Evolutionary conservation across 1,140 invertebrate species (phyloP).

Genomic region (Drosophila simulans): DNA sequence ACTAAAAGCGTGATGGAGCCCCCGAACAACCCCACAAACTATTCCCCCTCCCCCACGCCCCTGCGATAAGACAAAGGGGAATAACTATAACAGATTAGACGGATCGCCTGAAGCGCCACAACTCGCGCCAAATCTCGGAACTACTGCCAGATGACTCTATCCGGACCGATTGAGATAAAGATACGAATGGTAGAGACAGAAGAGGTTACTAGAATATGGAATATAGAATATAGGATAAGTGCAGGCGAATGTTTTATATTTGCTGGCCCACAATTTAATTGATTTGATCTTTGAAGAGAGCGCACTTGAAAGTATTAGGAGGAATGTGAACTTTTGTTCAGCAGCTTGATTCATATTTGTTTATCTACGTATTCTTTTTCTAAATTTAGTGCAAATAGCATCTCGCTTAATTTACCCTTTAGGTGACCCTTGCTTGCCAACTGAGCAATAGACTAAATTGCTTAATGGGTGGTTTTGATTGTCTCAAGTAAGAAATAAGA

Average conservation of each 20-base stretch:
- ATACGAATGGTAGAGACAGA: not conserved
- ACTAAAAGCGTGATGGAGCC: constrained; percentile 53
- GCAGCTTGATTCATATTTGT: no score
- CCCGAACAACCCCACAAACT: constrained; percentile 14
- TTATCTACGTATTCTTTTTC: no score
- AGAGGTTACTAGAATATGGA: not conserved
- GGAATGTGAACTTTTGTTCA: not conserved
- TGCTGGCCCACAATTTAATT: not conserved
- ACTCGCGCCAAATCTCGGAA: constrained; percentile 40
- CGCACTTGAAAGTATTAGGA: constrained; percentile 14
- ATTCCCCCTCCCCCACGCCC: constrained; percentile 22
- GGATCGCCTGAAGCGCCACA: constrained; percentile 49
- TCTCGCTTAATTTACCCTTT: constrained; percentile 8
- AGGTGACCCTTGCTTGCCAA: constrained; percentile 41
- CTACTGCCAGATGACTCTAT: constrained; percentile 53
- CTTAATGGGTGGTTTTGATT: constrained; percentile 31
- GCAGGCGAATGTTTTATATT: not conserved
- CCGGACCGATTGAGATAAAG: constrained; percentile 6
- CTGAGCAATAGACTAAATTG: constrained; percentile 35
- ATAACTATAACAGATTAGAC: constrained; percentile 42
- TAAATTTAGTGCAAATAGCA: no score
- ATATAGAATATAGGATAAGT: no score
- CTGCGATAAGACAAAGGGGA: constrained; percentile 59
- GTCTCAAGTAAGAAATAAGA: constrained; percentile 20
- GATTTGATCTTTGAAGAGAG: constrained; percentile 1